Percentiles rank a stretch among this genome's conserved stretches.
Evolutionary conservation across 1,140 invertebrate species (phyloP).

Genomic region (Drosophila erecta): DNA sequence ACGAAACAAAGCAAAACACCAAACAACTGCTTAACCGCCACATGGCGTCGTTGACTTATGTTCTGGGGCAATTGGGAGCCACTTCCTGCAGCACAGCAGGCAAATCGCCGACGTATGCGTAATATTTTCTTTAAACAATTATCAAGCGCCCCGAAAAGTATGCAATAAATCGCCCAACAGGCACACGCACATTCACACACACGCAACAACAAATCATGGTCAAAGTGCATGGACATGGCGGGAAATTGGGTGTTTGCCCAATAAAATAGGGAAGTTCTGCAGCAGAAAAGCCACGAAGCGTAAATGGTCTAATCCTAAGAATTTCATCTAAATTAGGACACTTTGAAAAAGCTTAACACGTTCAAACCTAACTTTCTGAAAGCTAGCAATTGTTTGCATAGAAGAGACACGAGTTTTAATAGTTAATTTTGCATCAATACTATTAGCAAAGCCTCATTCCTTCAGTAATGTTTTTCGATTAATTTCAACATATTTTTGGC

Average conservation of each 20-base stretch:
- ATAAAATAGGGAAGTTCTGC: slow-evolving; percentile 47
- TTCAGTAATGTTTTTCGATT: no score
- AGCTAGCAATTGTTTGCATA: background rate
- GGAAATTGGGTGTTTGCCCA: slow-evolving; percentile 55
- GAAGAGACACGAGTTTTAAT: background rate
- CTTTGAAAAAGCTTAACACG: slow-evolving; percentile 3
- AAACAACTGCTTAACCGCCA: slow-evolving; percentile 40
- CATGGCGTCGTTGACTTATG: slow-evolving; percentile 64
- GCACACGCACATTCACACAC: slow-evolving; percentile 13
- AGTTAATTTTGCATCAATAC: background rate
- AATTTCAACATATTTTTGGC: background rate
- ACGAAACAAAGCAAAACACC: slow-evolving; percentile 14
- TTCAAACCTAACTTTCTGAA: background rate
- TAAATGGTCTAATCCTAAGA: slow-evolving; percentile 22
- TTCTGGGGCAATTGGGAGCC: slow-evolving; percentile 30
- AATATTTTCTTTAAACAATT: slow-evolving; percentile 84
- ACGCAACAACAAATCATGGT: slow-evolving; percentile 74
- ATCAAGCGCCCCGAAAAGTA: slow-evolving; percentile 78
- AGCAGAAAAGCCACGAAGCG: slow-evolving; percentile 15
- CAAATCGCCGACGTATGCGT: slow-evolving; percentile 76
- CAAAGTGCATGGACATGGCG: slow-evolving; percentile 50
- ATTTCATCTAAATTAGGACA: slow-evolving; percentile 2
- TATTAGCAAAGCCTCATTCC: no score
- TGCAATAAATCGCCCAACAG: slow-evolving; percentile 70
- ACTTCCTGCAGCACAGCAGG: slow-evolving; percentile 27